Evolutionary conservation across 2,113 vertebrate genomes (phyloP).

Genomic region (Zootoca vivipara): DNA sequence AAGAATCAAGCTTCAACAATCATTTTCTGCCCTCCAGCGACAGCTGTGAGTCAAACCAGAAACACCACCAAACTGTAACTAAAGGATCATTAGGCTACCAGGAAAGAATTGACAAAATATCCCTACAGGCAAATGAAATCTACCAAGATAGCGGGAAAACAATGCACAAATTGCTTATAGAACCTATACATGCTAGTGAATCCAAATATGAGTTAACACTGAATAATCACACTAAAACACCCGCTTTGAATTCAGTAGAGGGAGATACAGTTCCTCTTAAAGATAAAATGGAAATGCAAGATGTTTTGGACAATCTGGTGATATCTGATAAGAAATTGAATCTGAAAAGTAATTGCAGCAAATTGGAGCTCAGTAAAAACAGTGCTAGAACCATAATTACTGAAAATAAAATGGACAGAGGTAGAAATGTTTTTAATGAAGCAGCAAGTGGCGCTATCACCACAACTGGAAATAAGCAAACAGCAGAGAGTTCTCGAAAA

Average conservation of each 20-base stretch:
- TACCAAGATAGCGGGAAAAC: constrained; percentile 21
- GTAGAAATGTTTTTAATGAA: neutral
- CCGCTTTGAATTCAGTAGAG: constrained; percentile 12
- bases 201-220: neutral
- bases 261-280: neutral
- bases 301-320: neutral
- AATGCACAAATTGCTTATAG: constrained; percentile 27
- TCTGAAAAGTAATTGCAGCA: constrained; percentile 28
- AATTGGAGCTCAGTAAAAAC: neutral
- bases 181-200: neutral
- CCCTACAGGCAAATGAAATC: constrained; percentile 12
- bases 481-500: constrained; percentile 34
- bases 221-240: constrained; percentile 20
- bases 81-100: constrained; percentile 19
- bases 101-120: constrained; percentile 34
- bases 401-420: constrained; percentile 33
- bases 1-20: constrained; percentile 32
- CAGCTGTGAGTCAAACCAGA: constrained; percentile 22
- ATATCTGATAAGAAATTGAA: constrained; percentile 25
- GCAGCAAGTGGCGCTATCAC: constrained; percentile 5
- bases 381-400: neutral
- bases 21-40: neutral
- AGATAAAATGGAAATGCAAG: constrained; percentile 16
- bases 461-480: neutral
- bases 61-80: constrained; percentile 43